These are phyloP conservation scores for Dasysyrphus tricinctus DNA, from an alignment of 2,888 invertebrate species.

Conservation along the genomic window DNA sequence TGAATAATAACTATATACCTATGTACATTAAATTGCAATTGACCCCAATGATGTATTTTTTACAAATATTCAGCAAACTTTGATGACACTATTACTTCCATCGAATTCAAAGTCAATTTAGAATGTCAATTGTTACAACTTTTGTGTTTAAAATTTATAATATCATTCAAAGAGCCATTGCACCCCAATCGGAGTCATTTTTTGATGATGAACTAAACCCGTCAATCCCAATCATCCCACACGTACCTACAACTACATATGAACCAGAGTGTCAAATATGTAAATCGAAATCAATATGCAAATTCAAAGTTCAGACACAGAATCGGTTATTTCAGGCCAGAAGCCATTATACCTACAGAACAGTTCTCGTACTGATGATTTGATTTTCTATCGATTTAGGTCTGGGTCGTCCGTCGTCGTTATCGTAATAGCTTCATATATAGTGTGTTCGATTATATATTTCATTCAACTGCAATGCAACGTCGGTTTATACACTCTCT, in stretches of 20 bases:
- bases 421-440: constrained; percentile 22
- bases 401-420: constrained; percentile 53
- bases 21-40: neutral
- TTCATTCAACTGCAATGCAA: neutral
- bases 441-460: neutral
- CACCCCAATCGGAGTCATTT: constrained; percentile 27
- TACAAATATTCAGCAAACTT: neutral
- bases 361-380: constrained; percentile 52
- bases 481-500: neutral
- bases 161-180: constrained; percentile 42
- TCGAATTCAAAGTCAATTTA: constrained; percentile 34
- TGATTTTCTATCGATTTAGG: constrained; percentile 61
- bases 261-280: constrained; percentile 19
- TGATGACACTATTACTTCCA: neutral
- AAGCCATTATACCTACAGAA: constrained; percentile 25
- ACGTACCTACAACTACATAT: neutral
- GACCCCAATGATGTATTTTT: constrained; percentile 3
- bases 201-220: constrained; percentile 27
- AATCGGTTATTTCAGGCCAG: constrained; percentile 51
- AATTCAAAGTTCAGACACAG: constrained; percentile 63
- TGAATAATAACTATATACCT: neutral
- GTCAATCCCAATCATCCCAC: constrained; percentile 40
- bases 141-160: constrained; percentile 15
- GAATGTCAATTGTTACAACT: constrained; percentile 33
- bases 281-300: constrained; percentile 65